Percentiles rank a stretch among this genome's conserved stretches.
These are phyloP conservation scores for Cettia cetti DNA, from an alignment of 2,113 vertebrate genomes.

Conservation along the genomic window DNA sequence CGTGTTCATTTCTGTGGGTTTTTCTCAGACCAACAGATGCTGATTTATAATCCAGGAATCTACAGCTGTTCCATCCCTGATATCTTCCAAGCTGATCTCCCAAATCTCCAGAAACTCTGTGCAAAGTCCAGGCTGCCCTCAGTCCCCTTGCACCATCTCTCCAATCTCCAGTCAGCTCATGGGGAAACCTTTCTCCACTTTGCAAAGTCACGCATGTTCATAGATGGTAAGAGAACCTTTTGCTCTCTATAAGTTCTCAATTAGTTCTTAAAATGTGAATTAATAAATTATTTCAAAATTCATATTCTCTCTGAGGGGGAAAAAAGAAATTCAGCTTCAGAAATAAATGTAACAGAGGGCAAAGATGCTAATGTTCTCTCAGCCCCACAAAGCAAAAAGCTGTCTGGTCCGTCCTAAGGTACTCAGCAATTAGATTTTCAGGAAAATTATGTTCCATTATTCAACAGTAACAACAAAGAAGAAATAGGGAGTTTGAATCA, in stretches of 20 bases:
- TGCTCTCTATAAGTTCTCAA: background rate
- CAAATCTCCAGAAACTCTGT: conserved; percentile 78
- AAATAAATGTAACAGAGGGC: background rate
- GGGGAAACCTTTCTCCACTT: conserved; percentile 86
- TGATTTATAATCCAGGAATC: conserved; percentile 79
- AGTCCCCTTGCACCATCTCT: conserved; percentile 37
- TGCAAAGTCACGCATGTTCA: conserved; percentile 81
- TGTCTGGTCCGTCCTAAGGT: background rate
- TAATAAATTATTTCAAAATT: background rate
- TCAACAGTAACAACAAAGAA: background rate
- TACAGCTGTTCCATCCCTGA: conserved; percentile 87
- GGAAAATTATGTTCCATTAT: background rate
- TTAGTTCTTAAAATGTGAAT: background rate
- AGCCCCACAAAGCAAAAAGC: background rate
- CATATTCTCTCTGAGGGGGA: background rate
- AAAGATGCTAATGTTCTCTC: background rate
- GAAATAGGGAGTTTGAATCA: background rate
- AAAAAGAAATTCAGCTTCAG: background rate
- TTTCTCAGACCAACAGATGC: conserved; percentile 81
- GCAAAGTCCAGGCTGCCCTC: conserved; percentile 43
- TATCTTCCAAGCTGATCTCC: conserved; percentile 72
- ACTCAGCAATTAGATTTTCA: background rate
- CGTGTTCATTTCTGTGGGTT: background rate
- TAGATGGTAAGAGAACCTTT: conserved; percentile 79
- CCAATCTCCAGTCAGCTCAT: conserved; percentile 73